A percentile compares a stretch with the other conserved stretches of the same genome.
These are phyloP conservation scores for Geodia barretti DNA, from an alignment of 37 sponge, comb jelly and placozoan species.

Conservation along the genomic window DNA sequence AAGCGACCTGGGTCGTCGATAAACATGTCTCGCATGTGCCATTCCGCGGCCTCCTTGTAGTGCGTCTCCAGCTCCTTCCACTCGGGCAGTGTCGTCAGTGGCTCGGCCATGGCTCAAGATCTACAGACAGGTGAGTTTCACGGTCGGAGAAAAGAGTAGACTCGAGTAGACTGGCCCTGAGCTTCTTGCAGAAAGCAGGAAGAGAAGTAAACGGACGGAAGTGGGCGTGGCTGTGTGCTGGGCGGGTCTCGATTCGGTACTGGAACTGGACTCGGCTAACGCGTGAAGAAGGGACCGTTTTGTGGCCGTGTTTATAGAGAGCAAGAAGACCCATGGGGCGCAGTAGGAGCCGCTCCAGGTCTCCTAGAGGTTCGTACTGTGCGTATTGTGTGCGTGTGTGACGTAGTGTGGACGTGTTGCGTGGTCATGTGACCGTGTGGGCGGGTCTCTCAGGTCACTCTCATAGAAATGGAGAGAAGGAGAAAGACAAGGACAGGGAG, in stretches of 20 bases:
- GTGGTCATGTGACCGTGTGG: background rate
- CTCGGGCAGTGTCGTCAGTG: slow-evolving; percentile 51
- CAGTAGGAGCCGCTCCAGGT: slow-evolving; percentile 47
- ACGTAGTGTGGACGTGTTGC: background rate
- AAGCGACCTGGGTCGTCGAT: slow-evolving; percentile 83
- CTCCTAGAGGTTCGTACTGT: slow-evolving; percentile 34
- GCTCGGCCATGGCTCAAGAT: background rate
- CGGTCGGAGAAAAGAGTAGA: background rate
- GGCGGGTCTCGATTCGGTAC: no score
- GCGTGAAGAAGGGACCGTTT: background rate
- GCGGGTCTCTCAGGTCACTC: background rate
- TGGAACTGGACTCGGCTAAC: no score
- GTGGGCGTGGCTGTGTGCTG: background rate
- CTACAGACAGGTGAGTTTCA: no score
- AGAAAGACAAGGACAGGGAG: slow-evolving; percentile 11
- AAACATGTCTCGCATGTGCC: slow-evolving; percentile 85
- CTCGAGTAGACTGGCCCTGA: background rate
- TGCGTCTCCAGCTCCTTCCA: slow-evolving; percentile 73
- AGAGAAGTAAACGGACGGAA: background rate
- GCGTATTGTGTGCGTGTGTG: background rate
- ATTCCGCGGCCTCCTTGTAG: slow-evolving; percentile 43
- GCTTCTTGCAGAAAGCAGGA: slow-evolving; percentile 3
- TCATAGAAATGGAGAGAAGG: slow-evolving; percentile 9
- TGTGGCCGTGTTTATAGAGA: background rate
- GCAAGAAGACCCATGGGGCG: background rate